phyloP scores from a whole-genome alignment of 1,140 invertebrate species.

The Calycopis cecrops region DNA sequence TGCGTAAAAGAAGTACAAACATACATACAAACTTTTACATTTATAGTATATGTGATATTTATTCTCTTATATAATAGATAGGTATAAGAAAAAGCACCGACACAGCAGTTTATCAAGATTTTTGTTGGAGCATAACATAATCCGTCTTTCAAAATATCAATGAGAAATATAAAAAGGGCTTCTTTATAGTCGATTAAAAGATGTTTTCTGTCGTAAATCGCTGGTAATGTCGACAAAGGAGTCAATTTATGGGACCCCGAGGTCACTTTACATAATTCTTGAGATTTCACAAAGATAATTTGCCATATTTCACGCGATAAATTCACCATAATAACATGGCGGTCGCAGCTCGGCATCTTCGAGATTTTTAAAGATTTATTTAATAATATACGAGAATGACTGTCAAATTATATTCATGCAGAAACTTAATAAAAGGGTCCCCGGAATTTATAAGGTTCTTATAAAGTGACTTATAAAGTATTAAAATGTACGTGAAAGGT shows the following conservation, averaged over 20 bases:
- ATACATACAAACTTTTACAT: too few relatives aligned
- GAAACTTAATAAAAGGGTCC: conserved; percentile 35
- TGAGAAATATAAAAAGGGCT: neutral
- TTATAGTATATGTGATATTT: too few relatives aligned
- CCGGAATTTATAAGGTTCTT: conserved; percentile 24
- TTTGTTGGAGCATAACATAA: too few relatives aligned
- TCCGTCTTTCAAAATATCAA: neutral
- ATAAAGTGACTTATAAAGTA: conserved; percentile 9
- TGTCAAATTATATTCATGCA: conserved; percentile 42
- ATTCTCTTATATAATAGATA: too few relatives aligned
- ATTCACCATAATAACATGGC: conserved; percentile 43
- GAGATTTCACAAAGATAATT: conserved; percentile 37
- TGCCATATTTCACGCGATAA: conserved; percentile 36
- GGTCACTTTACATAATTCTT: conserved; percentile 33
- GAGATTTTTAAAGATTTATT: conserved; percentile 20
- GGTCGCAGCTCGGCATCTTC: conserved; percentile 27
- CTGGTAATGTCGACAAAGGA: conserved; percentile 3
- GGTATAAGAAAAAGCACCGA: too few relatives aligned
- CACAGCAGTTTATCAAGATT: conserved; percentile 4
- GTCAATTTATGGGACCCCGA: conserved; percentile 8
- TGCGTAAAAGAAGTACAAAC: too few relatives aligned
- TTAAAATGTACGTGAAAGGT: neutral
- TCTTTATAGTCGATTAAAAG: conserved; percentile 11
- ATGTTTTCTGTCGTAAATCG: conserved; percentile 10
- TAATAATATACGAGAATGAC: conserved; percentile 37